These are phyloP conservation scores for Eonycteris spelaea DNA, from an alignment of 2,113 vertebrate species.

Conservation along the genomic window DNA sequence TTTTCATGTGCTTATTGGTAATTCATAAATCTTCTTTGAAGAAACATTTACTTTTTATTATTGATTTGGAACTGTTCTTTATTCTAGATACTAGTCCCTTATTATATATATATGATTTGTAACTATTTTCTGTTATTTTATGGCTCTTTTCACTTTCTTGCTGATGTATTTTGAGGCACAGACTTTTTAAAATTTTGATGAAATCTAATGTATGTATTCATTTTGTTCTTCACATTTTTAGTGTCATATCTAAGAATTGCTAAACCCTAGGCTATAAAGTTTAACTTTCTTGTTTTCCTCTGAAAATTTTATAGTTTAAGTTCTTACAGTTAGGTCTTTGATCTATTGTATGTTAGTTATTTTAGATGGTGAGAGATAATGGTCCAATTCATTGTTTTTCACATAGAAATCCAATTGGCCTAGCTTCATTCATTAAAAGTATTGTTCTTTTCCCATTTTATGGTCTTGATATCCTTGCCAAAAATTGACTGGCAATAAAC, in stretches of 20 bases:
- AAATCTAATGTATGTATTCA: neutral
- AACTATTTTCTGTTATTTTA: neutral
- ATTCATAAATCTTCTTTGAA: neutral
- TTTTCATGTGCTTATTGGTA: neutral
- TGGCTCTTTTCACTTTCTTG: neutral
- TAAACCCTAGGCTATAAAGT: neutral
- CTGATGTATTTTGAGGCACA: neutral
- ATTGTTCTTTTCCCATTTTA: neutral
- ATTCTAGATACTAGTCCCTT: neutral
- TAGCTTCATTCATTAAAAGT: neutral
- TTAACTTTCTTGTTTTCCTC: neutral
- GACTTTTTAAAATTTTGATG: neutral
- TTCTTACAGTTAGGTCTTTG: neutral
- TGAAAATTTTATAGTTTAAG: neutral
- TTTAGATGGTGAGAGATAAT: neutral
- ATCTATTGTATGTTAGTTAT: neutral
- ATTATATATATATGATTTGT: neutral
- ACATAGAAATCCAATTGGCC: neutral
- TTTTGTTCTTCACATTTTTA: neutral
- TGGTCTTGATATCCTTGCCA: neutral
- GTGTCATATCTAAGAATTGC: neutral
- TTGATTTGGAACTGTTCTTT: neutral
- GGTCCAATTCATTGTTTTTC: neutral
- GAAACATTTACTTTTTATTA: neutral
- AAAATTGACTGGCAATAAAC: neutral